Percentiles rank a stretch among this genome's conserved stretches.
phyloP scores from a whole-genome alignment of 2,888 invertebrate species.

The Agelastica alni region DNA sequence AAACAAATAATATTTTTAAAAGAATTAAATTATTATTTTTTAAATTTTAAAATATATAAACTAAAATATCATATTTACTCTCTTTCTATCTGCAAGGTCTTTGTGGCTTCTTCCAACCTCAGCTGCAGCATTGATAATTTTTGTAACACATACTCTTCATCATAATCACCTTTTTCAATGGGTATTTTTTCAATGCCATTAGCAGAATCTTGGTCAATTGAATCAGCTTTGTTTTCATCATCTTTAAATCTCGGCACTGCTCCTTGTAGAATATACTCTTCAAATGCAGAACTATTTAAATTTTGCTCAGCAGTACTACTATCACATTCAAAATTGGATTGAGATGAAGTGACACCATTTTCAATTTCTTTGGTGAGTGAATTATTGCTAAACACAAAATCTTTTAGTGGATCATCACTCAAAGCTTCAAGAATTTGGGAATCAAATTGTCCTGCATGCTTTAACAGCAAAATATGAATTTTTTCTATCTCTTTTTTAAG shows the following conservation, averaged over 20 bases:
- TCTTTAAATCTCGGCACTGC: conserved; percentile 64
- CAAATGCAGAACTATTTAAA: conserved; percentile 52
- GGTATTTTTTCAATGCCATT: conserved; percentile 27
- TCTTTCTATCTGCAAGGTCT: conserved; percentile 72
- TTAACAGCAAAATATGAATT: conserved; percentile 68
- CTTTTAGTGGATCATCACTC: conserved; percentile 57
- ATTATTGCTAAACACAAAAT: conserved; percentile 52
- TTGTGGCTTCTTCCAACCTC: conserved; percentile 74
- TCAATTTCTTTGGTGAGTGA: conserved; percentile 47
- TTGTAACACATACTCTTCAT: conserved; percentile 65
- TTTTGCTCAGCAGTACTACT: conserved; percentile 50
- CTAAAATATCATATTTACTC: conserved; percentile 58
- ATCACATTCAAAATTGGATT: conserved; percentile 51
- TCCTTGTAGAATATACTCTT: conserved; percentile 68
- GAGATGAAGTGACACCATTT: conserved; percentile 49
- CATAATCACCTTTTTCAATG: conserved; percentile 42
- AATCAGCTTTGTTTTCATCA: conserved; percentile 31
- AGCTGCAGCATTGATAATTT: conserved; percentile 70
- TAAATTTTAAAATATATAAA: neutral
- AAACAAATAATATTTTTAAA: no score
- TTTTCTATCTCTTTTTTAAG: conserved; percentile 82
- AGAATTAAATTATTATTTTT: neutral
- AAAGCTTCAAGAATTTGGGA: conserved; percentile 59
- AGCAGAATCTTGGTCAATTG: conserved; percentile 18
- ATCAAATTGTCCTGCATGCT: conserved; percentile 73